Base-by-base conservation (phyloP, 2,888 invertebrate species). In the Watsonalla binaria region DNA sequence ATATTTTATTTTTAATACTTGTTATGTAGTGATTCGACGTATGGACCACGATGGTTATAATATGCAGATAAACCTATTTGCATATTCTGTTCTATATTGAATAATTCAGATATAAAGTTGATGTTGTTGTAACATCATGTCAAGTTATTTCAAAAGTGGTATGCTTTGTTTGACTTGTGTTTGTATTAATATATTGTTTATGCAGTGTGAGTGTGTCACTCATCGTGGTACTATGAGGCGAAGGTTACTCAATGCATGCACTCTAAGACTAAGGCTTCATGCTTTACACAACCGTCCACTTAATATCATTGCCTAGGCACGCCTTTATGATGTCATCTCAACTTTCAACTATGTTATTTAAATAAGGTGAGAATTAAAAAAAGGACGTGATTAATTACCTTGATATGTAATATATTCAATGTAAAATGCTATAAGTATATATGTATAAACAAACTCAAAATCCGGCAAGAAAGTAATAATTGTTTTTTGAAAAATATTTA, bases 231-330 rank as follows among this genome's bases (percentile, higher is more conserved):
- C 39, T 54, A 33, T 24, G 55, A 57, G 37, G 53, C 53, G 51
- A 54, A 45, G 47, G 56, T 72, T 73, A 60, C 72, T 52, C 65
- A 74, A 76, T 57, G 57, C 57, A 60, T 60, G 57, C 65, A 67
- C 65, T 67, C 42, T 42, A 4, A 24, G 24, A 24, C 24, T 24
- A 24, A 61, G 71, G 70, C 66, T 57, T 57, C 68, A 65, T 60
- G 54, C 60, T 66, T 72, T 73, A 66, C 66, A 69, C 72, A 78
- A 80, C 67, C 64, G 56, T 67, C 72, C 62, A 64, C 71, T 69
- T 74, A 73, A 77, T 68, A 72, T 63, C 69, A 69, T 74, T 76
- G 74, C 66, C 65, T 72, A 71, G 71, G 60, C 73, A 71, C 75
- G 58, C 71, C 71, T 70, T 54, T 58, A 55, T 66, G 68, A 66